A percentile compares a stretch with the other conserved stretches of the same genome.
phyloP scores from a whole-genome alignment of 2,113 vertebrate species.

The Rhabdomys dilectus region DNA sequence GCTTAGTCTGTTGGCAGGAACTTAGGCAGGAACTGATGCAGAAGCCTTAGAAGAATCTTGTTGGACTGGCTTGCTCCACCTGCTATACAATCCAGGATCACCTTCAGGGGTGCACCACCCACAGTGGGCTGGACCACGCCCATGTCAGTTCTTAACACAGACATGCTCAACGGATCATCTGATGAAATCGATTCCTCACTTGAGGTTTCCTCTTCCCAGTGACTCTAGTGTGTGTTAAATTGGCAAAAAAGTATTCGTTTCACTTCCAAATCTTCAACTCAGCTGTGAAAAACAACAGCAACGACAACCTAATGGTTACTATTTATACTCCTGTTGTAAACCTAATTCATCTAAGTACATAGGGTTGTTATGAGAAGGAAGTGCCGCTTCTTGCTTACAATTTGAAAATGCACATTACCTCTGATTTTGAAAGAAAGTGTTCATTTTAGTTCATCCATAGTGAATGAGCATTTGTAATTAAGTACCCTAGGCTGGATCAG shows the following conservation, averaged over 20 bases:
- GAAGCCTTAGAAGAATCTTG: neutral
- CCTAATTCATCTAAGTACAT: neutral
- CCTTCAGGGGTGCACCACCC: neutral
- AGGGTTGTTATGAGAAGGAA: too few relatives aligned
- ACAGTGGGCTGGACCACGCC: neutral
- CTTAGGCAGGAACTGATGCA: neutral
- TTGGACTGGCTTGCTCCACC: neutral
- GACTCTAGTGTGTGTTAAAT: neutral
- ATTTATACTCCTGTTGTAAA: accelerated
- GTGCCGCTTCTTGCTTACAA: neutral
- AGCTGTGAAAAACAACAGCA: neutral
- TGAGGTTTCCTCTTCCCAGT: neutral
- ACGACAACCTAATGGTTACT: neutral
- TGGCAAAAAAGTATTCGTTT: neutral
- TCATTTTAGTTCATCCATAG: too few relatives aligned
- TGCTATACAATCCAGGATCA: neutral
- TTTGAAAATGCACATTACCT: neutral
- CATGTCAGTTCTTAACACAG: neutral
- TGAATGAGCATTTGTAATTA: too few relatives aligned
- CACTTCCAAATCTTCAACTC: neutral
- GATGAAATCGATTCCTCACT: neutral
- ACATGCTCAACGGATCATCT: neutral
- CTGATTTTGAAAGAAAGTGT: neutral
- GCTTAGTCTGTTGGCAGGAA: neutral
- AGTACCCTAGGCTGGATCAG: neutral